Evolutionary conservation across 2,888 invertebrate genomes (phyloP).

Genomic region (Choristoneura rosaceana): DNA sequence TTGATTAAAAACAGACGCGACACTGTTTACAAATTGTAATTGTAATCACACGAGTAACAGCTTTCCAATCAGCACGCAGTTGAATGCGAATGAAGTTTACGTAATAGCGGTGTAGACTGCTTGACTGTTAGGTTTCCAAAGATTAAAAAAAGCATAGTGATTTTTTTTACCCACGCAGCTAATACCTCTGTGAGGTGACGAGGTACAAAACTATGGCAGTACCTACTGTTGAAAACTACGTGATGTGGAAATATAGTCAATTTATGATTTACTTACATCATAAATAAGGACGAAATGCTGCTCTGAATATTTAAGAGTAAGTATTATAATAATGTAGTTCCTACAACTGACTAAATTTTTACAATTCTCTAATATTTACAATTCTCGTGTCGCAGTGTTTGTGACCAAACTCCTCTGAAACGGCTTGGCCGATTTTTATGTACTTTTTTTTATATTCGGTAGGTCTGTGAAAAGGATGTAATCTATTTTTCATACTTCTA

Average conservation of each 20-base stretch:
- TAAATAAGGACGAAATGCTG: too few relatives aligned
- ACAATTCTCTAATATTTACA: too few relatives aligned
- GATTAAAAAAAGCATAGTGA: constrained; percentile 24
- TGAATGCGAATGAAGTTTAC: constrained; percentile 46
- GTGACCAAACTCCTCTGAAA: too few relatives aligned
- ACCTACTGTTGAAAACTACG: background rate
- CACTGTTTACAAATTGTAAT: constrained; percentile 2
- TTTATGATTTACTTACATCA: too few relatives aligned
- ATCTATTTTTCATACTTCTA: too few relatives aligned
- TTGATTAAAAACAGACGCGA: background rate
- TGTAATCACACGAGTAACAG: background rate
- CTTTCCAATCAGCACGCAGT: constrained; percentile 22
- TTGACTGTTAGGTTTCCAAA: constrained; percentile 50
- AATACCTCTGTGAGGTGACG: background rate
- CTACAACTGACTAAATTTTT: too few relatives aligned
- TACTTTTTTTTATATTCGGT: too few relatives aligned
- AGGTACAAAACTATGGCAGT: background rate
- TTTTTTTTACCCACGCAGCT: constrained; percentile 11
- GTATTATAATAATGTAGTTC: too few relatives aligned
- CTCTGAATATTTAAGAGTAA: too few relatives aligned
- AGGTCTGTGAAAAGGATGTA: too few relatives aligned
- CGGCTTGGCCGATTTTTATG: too few relatives aligned
- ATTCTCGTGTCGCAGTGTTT: too few relatives aligned
- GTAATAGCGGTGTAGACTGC: constrained; percentile 51
- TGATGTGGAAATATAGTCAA: background rate